A percentile compares a stretch with the other conserved stretches of the same genome.
phyloP scores from a whole-genome alignment of 2,888 invertebrate genomes.

The Polydrusus cervinus region DNA sequence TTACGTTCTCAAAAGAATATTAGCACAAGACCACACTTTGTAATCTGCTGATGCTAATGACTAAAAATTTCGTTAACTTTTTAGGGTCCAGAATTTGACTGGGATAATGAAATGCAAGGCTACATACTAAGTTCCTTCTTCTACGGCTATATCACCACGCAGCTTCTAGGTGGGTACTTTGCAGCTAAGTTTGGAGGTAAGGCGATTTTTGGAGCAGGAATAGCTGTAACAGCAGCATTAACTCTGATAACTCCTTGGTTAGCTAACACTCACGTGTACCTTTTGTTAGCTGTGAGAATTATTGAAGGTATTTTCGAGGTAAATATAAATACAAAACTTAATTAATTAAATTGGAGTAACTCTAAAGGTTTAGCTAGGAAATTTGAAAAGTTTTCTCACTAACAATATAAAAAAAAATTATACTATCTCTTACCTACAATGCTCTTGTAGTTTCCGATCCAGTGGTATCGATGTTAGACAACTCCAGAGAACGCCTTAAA shows the following conservation, averaged over 20 bases:
- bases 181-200: conserved; percentile 91
- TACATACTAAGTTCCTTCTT: conserved; percentile 90
- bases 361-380: no score
- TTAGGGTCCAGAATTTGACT: conserved; percentile 84
- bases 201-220: conserved; percentile 85
- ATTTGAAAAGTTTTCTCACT: no score
- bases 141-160: conserved; percentile 91
- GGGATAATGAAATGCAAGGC: conserved; percentile 86
- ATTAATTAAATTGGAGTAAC: no score
- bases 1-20: no score
- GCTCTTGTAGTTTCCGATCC: no score
- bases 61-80: not conserved
- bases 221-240: conserved; percentile 84
- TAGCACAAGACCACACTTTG: no score
- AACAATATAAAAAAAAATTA: no score
- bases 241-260: conserved; percentile 87
- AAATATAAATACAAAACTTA: conserved; percentile 27
- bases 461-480: no score
- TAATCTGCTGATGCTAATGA: not conserved
- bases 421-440: no score
- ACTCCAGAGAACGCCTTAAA: no score
- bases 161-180: conserved; percentile 88
- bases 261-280: conserved; percentile 80
- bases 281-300: conserved; percentile 80
- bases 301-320: conserved; percentile 67